Base-by-base conservation (phyloP, 1,140 invertebrate species). In the Bombus turneri region DNA sequence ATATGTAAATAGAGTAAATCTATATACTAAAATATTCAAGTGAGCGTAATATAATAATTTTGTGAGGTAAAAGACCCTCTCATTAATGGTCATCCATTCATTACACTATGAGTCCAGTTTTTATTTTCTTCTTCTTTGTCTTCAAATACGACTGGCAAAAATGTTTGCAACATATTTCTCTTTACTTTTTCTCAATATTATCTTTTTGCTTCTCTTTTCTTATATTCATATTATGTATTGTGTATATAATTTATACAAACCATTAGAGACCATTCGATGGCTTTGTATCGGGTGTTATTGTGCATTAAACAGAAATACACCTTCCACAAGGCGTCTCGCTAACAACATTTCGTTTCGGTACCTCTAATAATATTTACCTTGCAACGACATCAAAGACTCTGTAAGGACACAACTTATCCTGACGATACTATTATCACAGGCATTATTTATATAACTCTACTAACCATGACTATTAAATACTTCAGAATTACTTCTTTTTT, bases 381-480 rank as follows among this genome's bases (percentile, higher is more conserved):
- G 93, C 93, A 95, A 95, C 95, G 95, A 95, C 94, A 95, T 95
- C 94, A 94, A 94, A 95, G 92, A 95, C 93, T 95, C 93, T 95
- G 94, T 94, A 95, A 95, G 94, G 95, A 95, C 95, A 95, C 94
- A 95, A 95, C 95, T 95, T 95, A 95, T 95, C 95, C 94, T 95
- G 95, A 95, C 94, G 94, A 95, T 95, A 95, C 95, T 95, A 95
- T 95, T 95, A 95, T 95, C 95, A 95, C 95, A 95, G 95, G 95
- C 95, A 94, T 95, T 93, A 93, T 94, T 95, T 92, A 94, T 94
- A 94, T 94, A 95, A 95, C 94, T 95, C 92, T 95, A 92, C 94
- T 95, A 95, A 94, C 88, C 92, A 93, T 93, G 93, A 93, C 94
- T 95, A 95, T 93, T 94, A 93, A 94, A 94, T 93, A 93, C 93